Percentiles rank a stretch among this genome's conserved stretches.
These are phyloP conservation scores for Phrynocephalus forsythii DNA, from an alignment of 2,797 vertebrate species.

Conservation along the genomic window DNA sequence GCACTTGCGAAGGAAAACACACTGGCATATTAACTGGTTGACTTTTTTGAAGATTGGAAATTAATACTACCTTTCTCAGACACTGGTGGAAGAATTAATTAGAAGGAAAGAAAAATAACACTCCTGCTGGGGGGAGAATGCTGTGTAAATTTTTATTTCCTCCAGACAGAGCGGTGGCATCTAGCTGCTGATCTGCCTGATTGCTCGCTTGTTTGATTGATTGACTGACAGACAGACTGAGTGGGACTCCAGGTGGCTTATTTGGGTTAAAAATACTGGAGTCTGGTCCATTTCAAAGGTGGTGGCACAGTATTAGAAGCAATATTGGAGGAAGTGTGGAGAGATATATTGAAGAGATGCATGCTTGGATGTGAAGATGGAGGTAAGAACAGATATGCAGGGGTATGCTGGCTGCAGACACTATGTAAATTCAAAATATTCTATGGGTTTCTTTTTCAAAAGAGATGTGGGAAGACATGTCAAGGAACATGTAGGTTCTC, in stretches of 20 bases:
- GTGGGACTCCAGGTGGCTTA: conserved; percentile 42
- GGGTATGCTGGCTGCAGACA: too few relatives aligned
- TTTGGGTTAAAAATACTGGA: conserved; percentile 11
- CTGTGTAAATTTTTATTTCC: background rate
- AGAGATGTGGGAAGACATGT: background rate
- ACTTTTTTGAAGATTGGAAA: background rate
- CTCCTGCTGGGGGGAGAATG: background rate
- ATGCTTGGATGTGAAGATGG: background rate
- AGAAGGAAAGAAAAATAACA: background rate
- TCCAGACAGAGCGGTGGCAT: too few relatives aligned
- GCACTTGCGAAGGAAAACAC: background rate
- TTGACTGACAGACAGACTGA: conserved; percentile 33
- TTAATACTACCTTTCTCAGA: background rate
- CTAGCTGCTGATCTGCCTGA: too few relatives aligned
- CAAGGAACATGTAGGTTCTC: background rate
- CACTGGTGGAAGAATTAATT: background rate
- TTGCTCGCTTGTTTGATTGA: background rate
- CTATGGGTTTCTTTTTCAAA: background rate
- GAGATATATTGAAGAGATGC: conserved; percentile 20
- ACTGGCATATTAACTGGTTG: background rate
- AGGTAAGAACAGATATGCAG: background rate
- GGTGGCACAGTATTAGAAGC: background rate
- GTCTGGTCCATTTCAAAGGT: conserved; percentile 8
- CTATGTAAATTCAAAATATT: background rate
- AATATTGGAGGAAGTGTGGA: conserved; percentile 44